phyloP scores from a whole-genome alignment of 2,888 invertebrate species.

The Acanthococcus lagerstroemiae region DNA sequence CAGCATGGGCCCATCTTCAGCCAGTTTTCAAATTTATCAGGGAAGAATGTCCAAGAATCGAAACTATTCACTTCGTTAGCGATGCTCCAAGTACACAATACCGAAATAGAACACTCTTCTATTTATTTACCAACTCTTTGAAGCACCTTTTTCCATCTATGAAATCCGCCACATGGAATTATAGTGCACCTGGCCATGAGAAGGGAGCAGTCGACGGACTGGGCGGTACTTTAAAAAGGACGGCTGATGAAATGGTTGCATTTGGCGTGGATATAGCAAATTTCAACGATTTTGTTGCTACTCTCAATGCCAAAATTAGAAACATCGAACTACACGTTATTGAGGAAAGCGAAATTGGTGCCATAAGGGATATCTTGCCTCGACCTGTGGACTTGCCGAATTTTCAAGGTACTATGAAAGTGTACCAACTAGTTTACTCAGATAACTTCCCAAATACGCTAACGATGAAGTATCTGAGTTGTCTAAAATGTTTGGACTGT shows the following conservation, averaged over 20 bases:
- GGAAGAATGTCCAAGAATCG: neutral
- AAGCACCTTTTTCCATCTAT: neutral
- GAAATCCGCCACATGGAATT: slow-evolving; percentile 35
- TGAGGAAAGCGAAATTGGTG: neutral
- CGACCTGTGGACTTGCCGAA: neutral
- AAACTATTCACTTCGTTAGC: neutral
- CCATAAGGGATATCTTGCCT: neutral
- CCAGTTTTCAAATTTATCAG: slow-evolving; percentile 36
- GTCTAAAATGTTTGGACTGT: no score
- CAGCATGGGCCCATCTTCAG: slow-evolving; percentile 42
- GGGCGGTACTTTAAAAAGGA: slow-evolving; percentile 39
- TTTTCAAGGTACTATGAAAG: neutral
- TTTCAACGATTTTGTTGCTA: slow-evolving; percentile 12
- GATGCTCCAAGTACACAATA: slow-evolving; percentile 36
- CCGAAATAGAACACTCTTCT: slow-evolving; percentile 38
- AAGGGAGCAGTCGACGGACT: slow-evolving; percentile 40
- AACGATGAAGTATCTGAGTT: no score
- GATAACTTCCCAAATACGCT: no score
- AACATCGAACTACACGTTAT: neutral
- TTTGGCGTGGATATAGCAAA: slow-evolving; percentile 31
- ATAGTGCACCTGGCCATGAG: slow-evolving; percentile 39
- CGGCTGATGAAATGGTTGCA: slow-evolving; percentile 35
- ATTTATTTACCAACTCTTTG: neutral
- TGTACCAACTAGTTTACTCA: no score
- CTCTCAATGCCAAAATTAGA: neutral